phyloP scores from a whole-genome alignment of 2,797 vertebrate genomes.

The Babyrousa celebensis region DNA sequence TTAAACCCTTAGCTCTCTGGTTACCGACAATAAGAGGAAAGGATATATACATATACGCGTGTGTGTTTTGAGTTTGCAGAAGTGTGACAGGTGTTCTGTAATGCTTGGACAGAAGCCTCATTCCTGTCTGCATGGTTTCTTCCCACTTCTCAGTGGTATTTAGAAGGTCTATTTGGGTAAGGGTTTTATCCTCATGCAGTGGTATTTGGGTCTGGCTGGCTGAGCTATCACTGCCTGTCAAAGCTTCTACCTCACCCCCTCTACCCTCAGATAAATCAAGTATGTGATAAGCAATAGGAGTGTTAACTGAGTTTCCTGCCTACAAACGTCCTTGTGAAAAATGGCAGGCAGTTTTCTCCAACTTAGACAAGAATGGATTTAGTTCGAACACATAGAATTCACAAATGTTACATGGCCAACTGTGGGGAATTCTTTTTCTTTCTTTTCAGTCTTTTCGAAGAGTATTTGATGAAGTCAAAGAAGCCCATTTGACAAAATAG shows the following conservation, averaged over 20 bases:
- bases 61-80: conserved; percentile 77
- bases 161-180: conserved; percentile 80
- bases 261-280: conserved; percentile 79
- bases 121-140: conserved; percentile 77
- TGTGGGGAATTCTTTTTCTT: background rate
- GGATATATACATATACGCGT: background rate
- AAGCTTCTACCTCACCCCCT: conserved; percentile 74
- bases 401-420: conserved; percentile 20
- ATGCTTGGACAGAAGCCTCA: conserved; percentile 76
- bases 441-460: conserved; percentile 51
- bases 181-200: conserved; percentile 27
- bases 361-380: conserved; percentile 68
- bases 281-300: conserved; percentile 77
- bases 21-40: conserved; percentile 71
- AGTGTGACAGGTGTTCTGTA: conserved; percentile 74
- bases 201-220: conserved; percentile 74
- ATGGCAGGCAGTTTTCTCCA: conserved; percentile 67
- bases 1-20: conserved; percentile 71
- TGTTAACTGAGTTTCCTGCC: conserved; percentile 67
- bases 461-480: conserved; percentile 63
- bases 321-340: conserved; percentile 81
- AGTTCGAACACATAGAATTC: conserved; percentile 41
- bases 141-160: conserved; percentile 74
- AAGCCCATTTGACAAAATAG: conserved; percentile 60
- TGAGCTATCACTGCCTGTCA: conserved; percentile 80